Evolutionary conservation across 1,140 invertebrate species (phyloP), one percentile per base, ranked within the genome.

Genomic region (Marisa cornuarietis): DNA sequence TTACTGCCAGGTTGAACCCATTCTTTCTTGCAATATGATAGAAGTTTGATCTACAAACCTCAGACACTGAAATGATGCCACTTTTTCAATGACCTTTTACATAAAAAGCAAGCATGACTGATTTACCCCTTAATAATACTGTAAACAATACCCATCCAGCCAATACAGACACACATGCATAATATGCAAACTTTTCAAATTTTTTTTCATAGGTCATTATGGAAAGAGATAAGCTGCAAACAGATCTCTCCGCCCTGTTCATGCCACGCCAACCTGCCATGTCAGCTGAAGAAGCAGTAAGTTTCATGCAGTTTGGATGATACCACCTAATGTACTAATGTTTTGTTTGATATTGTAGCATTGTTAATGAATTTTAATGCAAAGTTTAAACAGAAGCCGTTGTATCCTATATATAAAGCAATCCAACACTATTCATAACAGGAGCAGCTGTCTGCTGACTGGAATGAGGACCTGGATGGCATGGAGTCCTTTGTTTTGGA

Each of bases 401-500:
- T 11, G 14, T 26, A 26, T 16, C 66, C 24, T 68, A 11, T 14
- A 3, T 24, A 4, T 24, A 68, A 42, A 42, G 31, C 11, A 22
- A 71, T 22, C 42, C 69, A 16, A 24, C 26, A 6, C 72, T 65
- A 31, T 71, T 20, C 62, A 31, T 85, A 82, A 24, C 76, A 92
- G 91, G 94, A 95, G 84, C 95, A 96, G 85, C 91, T 99, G 42
- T 96, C 97, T 90, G 92, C 94, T 77, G 91, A 91, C 74, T 91
- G 90, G 89, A 92, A 92, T 86, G 90, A 91, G 76, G 90, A 91
- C 79, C 82, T 92, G 42, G 89, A 91, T 86, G 89, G 87, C 51
- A 99, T 99, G 96, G 98, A 99, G 92, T 94, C 96, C 2, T 99
- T 99, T 92, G 98, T 99, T n/a, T 92, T 99, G 71, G 98, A 99